These are phyloP conservation scores for Gasterosteus nipponicus DNA, from an alignment of 2,113 vertebrate genomes.

Conservation along the genomic window DNA sequence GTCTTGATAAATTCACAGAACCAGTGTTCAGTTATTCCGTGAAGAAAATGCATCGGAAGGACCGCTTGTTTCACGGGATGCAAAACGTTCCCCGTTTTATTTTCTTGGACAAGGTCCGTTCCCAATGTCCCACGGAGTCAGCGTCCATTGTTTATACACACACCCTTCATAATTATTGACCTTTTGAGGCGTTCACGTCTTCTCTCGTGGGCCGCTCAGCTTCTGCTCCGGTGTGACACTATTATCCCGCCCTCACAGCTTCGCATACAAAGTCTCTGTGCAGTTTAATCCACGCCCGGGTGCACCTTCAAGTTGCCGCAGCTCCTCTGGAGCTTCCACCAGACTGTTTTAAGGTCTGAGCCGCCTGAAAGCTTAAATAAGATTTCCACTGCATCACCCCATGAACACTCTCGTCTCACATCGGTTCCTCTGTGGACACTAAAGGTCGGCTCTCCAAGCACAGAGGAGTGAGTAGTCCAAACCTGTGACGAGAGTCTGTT, in stretches of 20 bases:
- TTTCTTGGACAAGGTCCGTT: conserved; percentile 3
- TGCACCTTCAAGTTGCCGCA: background rate
- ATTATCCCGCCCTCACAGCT: background rate
- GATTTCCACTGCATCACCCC: conserved; percentile 20
- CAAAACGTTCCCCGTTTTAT: conserved; percentile 26
- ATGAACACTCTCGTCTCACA: background rate
- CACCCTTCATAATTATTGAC: conserved; percentile 11
- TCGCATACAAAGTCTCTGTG: conserved; percentile 37
- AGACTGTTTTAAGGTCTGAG: conserved; percentile 7
- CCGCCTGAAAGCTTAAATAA: conserved; percentile 15
- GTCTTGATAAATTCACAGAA: conserved; percentile 56
- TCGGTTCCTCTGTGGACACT: background rate
- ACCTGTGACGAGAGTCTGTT: conserved; percentile 7
- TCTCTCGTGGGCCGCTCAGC: background rate
- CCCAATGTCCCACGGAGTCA: background rate
- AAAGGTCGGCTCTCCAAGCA: background rate
- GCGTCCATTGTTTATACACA: conserved; percentile 12
- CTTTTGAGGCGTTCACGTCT: conserved; percentile 15
- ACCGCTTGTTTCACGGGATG: background rate
- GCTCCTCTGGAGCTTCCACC: background rate
- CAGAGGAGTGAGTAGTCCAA: background rate
- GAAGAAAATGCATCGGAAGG: background rate
- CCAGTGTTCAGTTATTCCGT: background rate
- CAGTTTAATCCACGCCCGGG: conserved; percentile 15
- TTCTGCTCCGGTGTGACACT: conserved; percentile 5